Base-by-base conservation (phyloP, 2,888 invertebrate species). In the Melangyna quadrimaculata region DNA sequence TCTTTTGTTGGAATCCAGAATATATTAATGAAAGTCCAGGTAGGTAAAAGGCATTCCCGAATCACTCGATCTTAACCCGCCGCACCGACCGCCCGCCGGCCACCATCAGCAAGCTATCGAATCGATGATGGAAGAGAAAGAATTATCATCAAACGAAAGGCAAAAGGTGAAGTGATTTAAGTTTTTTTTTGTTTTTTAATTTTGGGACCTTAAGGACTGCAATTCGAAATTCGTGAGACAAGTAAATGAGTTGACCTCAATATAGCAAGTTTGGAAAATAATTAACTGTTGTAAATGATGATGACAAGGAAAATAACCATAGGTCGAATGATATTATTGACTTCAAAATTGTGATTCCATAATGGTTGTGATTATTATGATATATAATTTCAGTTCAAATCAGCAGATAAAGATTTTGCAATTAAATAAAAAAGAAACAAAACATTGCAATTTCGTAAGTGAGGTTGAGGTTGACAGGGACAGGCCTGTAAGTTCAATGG, bases 231-330 rank as follows among this genome's bases (percentile, higher is more conserved):
- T 75, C 70, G 71, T 74, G 78, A 79, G 83, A 80, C 81, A 81
- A 78, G 63, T 81, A 78, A 86, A 81, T 81, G 77, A 73, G 72
- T 73, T 86, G 81, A 86, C 86, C 86, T 86, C 81, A 70, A 86
- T 86, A 65, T 74, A 63, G 81, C 45, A 72, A 48, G 51, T 63
- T 78, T 57, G 29, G 40, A 40, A 80, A 65, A 79, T 70, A 45
- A 86, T 78, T 81, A 86, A 86, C 81, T 24, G 77, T 73, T 86
- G 75, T 80, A 80, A 84, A 75, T 72, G 80, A 80, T 72, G 75
- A 80, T 84, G 84, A 77, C 75, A 75, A 74, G 75, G 55, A 75
- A 29, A 45, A 29, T 17, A 12, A 45, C 19, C 19, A 27, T n/a
- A 22, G 19, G 22, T 69, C 59, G 19, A 32, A n/a, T 55, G 3